These are phyloP conservation scores for Micromussa lordhowensis DNA, from an alignment of 92 coral and sea anemone species.

Conservation along the genomic window DNA sequence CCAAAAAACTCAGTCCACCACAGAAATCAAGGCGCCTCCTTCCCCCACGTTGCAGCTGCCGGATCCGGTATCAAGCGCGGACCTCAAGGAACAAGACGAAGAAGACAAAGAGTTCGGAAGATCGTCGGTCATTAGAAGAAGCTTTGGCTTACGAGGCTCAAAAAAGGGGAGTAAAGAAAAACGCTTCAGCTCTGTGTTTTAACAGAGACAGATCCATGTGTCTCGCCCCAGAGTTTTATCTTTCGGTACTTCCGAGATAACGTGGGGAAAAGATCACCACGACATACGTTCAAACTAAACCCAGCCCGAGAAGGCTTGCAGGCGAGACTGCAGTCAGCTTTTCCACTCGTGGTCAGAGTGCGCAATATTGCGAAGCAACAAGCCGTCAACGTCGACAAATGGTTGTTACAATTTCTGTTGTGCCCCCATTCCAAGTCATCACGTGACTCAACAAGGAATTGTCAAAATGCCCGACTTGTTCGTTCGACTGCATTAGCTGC, in stretches of 20 bases:
- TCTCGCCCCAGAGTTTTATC: neutral
- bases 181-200: constrained; percentile 80
- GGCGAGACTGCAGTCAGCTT: neutral
- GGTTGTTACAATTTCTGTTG: neutral
- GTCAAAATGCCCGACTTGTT: neutral
- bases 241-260: neutral
- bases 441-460: neutral
- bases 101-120: constrained; percentile 57
- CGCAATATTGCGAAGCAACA: neutral
- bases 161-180: constrained; percentile 78
- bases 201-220: constrained; percentile 5
- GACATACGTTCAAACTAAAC: neutral
- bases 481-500: neutral
- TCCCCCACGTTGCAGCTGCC: constrained; percentile 83
- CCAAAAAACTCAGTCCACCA: constrained; percentile 58
- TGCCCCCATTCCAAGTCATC: neutral
- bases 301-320: neutral
- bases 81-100: constrained; percentile 69
- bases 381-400: no score
- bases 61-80: constrained; percentile 91
- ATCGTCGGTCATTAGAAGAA: constrained; percentile 78
- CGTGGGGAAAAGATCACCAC: neutral
- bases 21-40: constrained; percentile 72
- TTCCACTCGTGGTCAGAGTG: neutral
- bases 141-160: constrained; percentile 87